Conservation (phyloP, 2,113 vertebrate genomes). For the Zapornia atra region DNA sequence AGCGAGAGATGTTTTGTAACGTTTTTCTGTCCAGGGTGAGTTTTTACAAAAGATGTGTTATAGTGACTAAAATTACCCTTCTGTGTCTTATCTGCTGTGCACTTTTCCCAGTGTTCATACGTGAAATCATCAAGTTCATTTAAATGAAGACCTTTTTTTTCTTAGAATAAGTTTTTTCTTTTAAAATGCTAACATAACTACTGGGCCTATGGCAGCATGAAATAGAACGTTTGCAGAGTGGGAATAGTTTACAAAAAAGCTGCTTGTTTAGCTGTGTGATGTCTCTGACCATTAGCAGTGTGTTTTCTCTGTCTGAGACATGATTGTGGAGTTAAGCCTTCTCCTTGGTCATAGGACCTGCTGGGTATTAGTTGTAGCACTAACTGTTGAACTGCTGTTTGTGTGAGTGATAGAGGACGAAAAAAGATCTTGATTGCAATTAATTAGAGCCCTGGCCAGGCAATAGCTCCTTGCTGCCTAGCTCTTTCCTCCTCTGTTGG, state of each 20-base stretch:
- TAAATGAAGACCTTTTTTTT: neutral
- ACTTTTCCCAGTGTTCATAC: neutral
- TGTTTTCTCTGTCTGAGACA: neutral
- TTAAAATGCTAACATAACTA: neutral
- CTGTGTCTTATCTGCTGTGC: neutral
- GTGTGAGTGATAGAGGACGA: neutral
- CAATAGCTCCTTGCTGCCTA: neutral
- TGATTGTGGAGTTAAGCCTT: neutral
- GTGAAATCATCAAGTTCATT: neutral
- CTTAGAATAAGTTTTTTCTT: neutral
- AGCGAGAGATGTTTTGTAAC: neutral
- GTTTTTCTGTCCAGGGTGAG: neutral
- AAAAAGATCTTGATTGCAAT: neutral
- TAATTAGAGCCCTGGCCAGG: neutral
- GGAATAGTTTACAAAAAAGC: neutral
- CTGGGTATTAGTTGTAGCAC: neutral
- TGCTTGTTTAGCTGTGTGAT: neutral
- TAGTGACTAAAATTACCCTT: neutral
- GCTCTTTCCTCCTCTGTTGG: neutral
- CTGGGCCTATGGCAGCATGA: rapidly evolving
- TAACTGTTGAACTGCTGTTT: neutral
- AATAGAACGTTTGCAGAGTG: neutral
- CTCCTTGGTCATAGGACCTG: neutral
- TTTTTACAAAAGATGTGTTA: neutral
- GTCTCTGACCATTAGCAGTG: neutral